Conservation (phyloP, 2,113 vertebrate species). For the Falco punctatus region DNA sequence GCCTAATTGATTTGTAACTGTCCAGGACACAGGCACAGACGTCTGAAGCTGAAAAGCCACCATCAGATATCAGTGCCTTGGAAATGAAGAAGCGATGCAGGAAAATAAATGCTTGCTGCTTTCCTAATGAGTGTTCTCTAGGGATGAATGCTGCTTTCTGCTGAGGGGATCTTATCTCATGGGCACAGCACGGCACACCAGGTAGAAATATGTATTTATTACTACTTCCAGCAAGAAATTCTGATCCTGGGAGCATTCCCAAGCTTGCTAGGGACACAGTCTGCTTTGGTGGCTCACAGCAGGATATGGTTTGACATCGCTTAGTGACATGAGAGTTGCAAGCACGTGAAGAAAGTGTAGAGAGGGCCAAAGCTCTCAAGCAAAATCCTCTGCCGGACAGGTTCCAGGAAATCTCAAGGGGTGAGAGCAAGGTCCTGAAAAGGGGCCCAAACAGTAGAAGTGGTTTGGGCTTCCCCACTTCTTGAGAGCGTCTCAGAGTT, state of each 20-base stretch:
- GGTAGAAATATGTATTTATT: not conserved
- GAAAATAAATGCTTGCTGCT: not conserved
- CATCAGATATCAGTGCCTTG: not conserved
- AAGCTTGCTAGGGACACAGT: not conserved
- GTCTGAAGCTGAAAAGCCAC: not conserved
- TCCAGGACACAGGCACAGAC: not conserved
- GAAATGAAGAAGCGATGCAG: not conserved
- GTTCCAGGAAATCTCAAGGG: not conserved
- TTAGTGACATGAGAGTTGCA: not conserved
- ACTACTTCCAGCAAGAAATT: not conserved
- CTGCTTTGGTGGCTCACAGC: not conserved
- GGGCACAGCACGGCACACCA: not conserved
- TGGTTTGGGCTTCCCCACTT: not conserved
- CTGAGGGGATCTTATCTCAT: not conserved
- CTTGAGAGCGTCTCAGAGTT: not conserved
- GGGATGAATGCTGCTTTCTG: not conserved
- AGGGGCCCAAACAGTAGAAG: not conserved
- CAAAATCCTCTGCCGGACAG: not conserved
- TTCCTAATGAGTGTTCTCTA: not conserved
- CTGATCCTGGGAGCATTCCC: not conserved
- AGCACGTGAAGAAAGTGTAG: not conserved
- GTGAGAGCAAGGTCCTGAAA: not conserved
- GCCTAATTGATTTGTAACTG: not conserved
- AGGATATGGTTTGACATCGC: not conserved
- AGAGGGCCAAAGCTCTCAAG: not conserved